A percentile compares a stretch with the other conserved stretches of the same genome.
Conservation (phyloP, 2,888 invertebrate species). For the Ramazzottius varieornatus region DNA sequence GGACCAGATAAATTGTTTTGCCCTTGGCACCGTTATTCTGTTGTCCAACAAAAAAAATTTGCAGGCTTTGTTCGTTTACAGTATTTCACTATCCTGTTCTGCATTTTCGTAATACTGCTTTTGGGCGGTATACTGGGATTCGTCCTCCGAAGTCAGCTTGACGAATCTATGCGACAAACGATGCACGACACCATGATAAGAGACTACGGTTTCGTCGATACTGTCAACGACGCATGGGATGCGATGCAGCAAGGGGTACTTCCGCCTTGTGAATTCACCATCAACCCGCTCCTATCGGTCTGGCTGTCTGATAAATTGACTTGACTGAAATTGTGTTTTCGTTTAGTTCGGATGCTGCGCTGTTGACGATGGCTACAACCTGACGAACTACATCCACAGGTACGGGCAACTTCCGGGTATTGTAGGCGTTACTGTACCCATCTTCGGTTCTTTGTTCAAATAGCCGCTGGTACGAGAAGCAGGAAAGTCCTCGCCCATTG, state of each 20-base stretch:
- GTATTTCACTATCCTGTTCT: conserved; percentile 50
- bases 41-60: not conserved
- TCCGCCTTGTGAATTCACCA: too few species aligned
- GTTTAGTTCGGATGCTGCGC: not conserved
- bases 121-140: conserved; percentile 69
- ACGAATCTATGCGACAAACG: not conserved
- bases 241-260: not conserved
- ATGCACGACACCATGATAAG: conserved; percentile 1
- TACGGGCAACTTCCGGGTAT: too few species aligned
- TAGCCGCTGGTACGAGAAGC: not conserved
- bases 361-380: not conserved
- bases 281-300: too few species aligned
- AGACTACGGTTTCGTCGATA: not conserved
- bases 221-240: not conserved
- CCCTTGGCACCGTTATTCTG: not conserved
- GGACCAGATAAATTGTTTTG: conserved; percentile 6
- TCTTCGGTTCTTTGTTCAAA: conserved; percentile 4
- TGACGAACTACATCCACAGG: not conserved
- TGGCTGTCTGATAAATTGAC: too few species aligned
- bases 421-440: too few species aligned
- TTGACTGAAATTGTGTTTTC: not conserved
- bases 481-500: not conserved
- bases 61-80: conserved; percentile 12
- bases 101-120: conserved; percentile 64
- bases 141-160: conserved; percentile 58